Base-by-base conservation (phyloP, 2,113 vertebrate species). In the Macrotus californicus region DNA sequence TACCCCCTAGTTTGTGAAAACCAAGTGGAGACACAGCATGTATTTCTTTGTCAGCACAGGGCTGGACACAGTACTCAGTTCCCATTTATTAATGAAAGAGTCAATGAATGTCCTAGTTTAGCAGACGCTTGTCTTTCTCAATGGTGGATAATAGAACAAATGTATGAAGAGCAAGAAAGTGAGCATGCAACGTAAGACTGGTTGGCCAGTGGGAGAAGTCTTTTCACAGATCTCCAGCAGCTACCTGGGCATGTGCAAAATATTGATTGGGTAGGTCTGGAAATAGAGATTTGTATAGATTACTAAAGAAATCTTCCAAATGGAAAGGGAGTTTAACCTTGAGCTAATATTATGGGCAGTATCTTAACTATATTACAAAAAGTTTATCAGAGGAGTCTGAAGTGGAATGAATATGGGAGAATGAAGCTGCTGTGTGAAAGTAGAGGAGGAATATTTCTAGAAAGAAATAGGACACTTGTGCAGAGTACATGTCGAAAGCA, bases 1-100 rank as follows among this genome's bases (percentile, higher is more conserved):
- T 1, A 5, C n/a, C 24, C 31, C 69, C 48, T 21, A 11, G 11
- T 29, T 46, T 18, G 13, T 36, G 21, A 46, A 22, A 34, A 15
- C 19, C 2, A 15, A 31, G 54, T 8, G 73, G 4, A 18, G 14
- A 8, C 13, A 16, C 34, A 8, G 0, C 0, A 0, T 50, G 16
- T 76, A 3, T 66, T 39, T 52, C 26, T 18, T 72, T 24, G 6
- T 22, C 2, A 61, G 7, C 41, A 61, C n/a, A 14, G 52, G n/a
- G 31, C 14, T 18, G 16, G 12, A 48, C 10, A 6, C 11, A 4
- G 0, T 19, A 0, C n/a, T 19, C 7, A 8, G 69, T 77, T 72
- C 2, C 29, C 52, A 12, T n/a, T 31, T 41, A 24, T 4, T 21
- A 24, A 34, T 0, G 2, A 73, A 24, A 22, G 26, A 34, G 21